These are phyloP conservation scores for Allenopithecus nigroviridis DNA, from an alignment of 2,797 vertebrate species.

Conservation along the genomic window DNA sequence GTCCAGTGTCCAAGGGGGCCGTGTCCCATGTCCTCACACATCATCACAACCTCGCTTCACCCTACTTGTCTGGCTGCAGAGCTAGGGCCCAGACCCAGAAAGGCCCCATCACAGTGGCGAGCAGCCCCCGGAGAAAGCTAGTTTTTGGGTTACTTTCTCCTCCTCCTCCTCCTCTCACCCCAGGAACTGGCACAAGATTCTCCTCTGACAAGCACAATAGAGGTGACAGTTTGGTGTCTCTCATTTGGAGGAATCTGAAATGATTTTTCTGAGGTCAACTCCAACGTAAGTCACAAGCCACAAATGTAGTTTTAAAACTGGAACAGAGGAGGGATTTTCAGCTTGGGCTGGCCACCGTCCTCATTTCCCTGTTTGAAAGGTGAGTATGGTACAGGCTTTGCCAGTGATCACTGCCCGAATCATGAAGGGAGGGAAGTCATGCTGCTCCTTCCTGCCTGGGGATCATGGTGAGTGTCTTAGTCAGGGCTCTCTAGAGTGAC, in stretches of 20 bases:
- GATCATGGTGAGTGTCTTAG: neutral
- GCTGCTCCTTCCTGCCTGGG: neutral
- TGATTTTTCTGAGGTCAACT: neutral
- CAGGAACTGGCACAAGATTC: neutral
- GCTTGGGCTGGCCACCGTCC: neutral
- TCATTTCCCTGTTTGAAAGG: slow-evolving; percentile 12
- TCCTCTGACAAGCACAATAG: neutral
- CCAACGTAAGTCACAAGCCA: neutral
- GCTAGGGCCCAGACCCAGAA: neutral
- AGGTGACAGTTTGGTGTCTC: neutral
- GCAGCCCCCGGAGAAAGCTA: neutral
- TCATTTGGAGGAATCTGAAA: neutral
- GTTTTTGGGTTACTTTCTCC: neutral
- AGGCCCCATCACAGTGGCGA: neutral
- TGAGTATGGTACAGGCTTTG: neutral
- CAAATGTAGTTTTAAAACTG: neutral
- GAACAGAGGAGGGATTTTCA: slow-evolving; percentile 10
- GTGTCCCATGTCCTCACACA: neutral
- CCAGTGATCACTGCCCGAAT: neutral
- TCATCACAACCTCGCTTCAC: neutral
- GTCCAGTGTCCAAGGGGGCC: neutral
- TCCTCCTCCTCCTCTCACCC: neutral
- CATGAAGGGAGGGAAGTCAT: neutral
- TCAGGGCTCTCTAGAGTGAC: neutral
- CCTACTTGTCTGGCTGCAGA: neutral